A percentile compares a stretch with the other conserved stretches of the same genome.
Conservation (phyloP, 2,113 vertebrate species). For the Galbula dea region DNA sequence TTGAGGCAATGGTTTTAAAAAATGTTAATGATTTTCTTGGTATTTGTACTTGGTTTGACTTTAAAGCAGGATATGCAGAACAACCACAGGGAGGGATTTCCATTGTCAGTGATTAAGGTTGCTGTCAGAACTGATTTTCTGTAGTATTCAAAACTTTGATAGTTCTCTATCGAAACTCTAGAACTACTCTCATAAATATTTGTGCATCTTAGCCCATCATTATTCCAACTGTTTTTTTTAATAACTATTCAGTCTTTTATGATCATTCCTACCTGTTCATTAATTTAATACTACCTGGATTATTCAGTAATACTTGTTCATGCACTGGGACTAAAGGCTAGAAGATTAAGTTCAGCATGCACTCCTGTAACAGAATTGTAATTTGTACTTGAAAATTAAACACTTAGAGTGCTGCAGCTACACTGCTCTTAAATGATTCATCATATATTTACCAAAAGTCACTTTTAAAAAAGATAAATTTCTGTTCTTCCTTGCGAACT, state of each 20-base stretch:
- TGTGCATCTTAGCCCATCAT: background rate
- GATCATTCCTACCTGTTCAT: background rate
- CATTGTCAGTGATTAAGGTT: background rate
- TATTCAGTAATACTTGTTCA: background rate
- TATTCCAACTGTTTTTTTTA: background rate
- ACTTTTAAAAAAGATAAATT: background rate
- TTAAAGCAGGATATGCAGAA: background rate
- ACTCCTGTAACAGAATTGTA: background rate
- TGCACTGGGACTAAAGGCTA: background rate
- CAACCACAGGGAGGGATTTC: background rate
- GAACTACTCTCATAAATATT: background rate
- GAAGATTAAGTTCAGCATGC: background rate
- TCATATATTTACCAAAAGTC: background rate
- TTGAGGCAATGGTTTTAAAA: background rate
- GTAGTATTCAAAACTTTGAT: background rate
- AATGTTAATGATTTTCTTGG: accelerated
- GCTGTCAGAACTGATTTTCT: background rate
- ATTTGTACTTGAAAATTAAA: background rate
- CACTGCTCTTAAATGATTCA: background rate
- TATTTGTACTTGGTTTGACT: background rate
- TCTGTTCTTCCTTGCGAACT: background rate
- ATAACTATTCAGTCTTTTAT: background rate
- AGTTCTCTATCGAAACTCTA: background rate
- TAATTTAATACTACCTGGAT: background rate
- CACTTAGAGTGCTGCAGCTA: background rate